Evolutionary conservation across 2,888 invertebrate species (phyloP).

Genomic region (Ormia ochracea): DNA sequence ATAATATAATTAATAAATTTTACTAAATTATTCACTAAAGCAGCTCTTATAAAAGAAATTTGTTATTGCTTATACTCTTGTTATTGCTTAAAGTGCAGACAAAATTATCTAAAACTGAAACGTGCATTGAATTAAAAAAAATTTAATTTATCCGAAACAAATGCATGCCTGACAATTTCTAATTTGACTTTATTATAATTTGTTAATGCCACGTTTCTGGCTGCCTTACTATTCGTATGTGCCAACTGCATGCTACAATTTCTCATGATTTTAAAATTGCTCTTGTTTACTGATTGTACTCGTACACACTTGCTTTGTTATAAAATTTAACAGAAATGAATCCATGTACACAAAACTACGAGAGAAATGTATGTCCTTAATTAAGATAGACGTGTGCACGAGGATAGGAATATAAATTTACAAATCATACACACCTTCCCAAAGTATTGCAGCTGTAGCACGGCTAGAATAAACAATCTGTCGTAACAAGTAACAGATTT

Average conservation of each 20-base stretch:
- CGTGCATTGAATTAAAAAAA: too few species aligned
- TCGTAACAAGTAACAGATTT: not conserved
- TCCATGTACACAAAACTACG: not conserved
- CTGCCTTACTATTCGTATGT: not conserved
- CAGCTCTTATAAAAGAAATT: too few species aligned
- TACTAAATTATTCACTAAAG: too few species aligned
- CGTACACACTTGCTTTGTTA: not conserved
- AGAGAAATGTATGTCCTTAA: not conserved
- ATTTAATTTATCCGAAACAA: too few species aligned
- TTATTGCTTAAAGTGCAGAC: too few species aligned
- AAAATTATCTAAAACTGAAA: too few species aligned
- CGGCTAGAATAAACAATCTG: constrained; percentile 8
- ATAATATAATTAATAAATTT: too few species aligned
- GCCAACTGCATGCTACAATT: constrained; percentile 9
- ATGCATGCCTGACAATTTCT: too few species aligned
- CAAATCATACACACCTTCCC: not conserved
- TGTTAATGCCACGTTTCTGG: not conserved
- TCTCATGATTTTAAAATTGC: not conserved
- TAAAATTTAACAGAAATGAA: not conserved
- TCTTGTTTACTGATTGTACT: not conserved
- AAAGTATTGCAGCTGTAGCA: not conserved
- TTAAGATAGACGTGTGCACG: constrained; percentile 29
- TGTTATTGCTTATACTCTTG: too few species aligned
- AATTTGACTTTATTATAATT: too few species aligned
- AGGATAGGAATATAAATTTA: constrained; percentile 1